These are phyloP conservation scores for Macrosiphum euphorbiae DNA, from an alignment of 2,888 invertebrate species.

Conservation along the genomic window DNA sequence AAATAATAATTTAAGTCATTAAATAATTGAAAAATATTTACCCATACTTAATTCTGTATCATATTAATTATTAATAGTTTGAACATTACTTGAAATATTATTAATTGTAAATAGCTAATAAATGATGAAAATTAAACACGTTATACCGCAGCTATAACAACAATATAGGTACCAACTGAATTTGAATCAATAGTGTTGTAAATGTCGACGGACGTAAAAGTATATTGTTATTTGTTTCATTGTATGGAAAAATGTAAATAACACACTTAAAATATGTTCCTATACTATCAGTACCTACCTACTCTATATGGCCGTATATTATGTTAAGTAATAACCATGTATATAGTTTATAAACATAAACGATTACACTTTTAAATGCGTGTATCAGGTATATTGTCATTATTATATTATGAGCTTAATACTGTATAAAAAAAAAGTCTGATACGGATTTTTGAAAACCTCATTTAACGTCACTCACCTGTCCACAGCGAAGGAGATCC, in stretches of 20 bases:
- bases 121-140: neutral
- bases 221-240: no score
- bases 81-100: neutral
- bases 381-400: neutral
- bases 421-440: neutral
- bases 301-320: neutral
- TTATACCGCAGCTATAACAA: neutral
- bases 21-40: neutral
- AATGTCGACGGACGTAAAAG: neutral
- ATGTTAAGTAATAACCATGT: neutral
- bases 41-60: neutral
- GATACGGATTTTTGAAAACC: neutral
- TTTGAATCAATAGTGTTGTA: neutral
- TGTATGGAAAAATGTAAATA: neutral
- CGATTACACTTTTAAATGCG: neutral
- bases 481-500: slow-evolving; percentile 53
- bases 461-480: neutral
- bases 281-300: neutral
- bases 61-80: neutral
- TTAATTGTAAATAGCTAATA: neutral
- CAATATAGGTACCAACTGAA: neutral
- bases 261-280: neutral
- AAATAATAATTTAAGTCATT: neutral
- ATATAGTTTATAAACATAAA: neutral
- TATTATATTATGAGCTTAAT: neutral